Evolutionary conservation across 2,888 invertebrate genomes (phyloP).

Genomic region (Thyatira batis): DNA sequence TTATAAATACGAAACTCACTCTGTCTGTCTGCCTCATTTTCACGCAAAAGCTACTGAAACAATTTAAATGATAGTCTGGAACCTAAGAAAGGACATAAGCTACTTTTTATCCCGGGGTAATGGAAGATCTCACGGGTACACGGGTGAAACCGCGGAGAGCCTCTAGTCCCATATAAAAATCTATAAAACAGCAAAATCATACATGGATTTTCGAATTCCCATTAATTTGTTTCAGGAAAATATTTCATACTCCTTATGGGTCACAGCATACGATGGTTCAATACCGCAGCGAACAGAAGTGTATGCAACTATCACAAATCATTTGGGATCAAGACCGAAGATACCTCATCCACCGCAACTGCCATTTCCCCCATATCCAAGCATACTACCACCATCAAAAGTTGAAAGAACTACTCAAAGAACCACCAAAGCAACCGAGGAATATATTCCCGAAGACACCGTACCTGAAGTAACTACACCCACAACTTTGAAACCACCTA

Average conservation of each 20-base stretch:
- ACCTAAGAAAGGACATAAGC: no score
- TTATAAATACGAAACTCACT: no score
- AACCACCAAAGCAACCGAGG: constrained; percentile 57
- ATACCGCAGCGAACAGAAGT: constrained; percentile 72
- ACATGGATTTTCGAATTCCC: no score
- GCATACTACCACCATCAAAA: constrained; percentile 36
- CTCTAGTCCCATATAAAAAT: no score
- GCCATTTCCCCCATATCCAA: constrained; percentile 42
- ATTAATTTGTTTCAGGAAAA: constrained; percentile 62
- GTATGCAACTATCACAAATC: constrained; percentile 64
- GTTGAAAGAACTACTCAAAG: constrained; percentile 46
- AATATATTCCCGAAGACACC: constrained; percentile 44
- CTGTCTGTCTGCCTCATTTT: no score
- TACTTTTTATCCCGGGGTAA: no score
- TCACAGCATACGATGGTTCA: constrained; percentile 66
- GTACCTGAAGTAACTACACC: constrained; percentile 62
- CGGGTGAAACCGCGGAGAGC: no score
- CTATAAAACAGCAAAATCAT: no score
- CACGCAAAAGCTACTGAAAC: no score
- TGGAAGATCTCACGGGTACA: no score
- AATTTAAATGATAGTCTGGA: no score
- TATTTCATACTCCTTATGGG: constrained; percentile 70
- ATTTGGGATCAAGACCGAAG: constrained; percentile 51
- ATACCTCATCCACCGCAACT: constrained; percentile 57
- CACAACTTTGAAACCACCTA: constrained; percentile 49